These are phyloP conservation scores for Pycnonotus jocosus DNA, from an alignment of 2,113 vertebrate species.

Conservation along the genomic window DNA sequence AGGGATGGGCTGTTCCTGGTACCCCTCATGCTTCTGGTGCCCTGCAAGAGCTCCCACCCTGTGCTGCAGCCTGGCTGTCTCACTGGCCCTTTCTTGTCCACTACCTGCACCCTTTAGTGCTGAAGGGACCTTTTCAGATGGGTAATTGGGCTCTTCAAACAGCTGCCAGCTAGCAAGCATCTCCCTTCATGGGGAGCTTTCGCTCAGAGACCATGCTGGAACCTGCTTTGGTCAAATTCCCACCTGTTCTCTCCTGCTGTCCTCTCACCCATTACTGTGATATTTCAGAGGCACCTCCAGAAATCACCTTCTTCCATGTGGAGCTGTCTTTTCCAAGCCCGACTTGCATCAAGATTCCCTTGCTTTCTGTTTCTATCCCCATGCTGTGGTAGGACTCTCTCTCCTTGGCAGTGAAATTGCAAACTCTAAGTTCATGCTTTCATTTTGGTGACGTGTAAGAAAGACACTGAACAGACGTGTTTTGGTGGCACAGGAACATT, in stretches of 20 bases:
- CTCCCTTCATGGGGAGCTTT: accelerated
- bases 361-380: not conserved
- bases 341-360: not conserved
- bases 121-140: not conserved
- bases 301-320: not conserved
- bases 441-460: not conserved
- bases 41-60: not conserved
- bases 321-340: not conserved
- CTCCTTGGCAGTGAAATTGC: not conserved
- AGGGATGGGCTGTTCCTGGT: not conserved
- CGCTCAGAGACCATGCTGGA: not conserved
- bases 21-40: accelerated
- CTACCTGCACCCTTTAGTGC: accelerated
- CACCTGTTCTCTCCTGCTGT: not conserved
- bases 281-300: not conserved
- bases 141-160: not conserved
- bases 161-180: not conserved
- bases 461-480: too few relatives aligned
- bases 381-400: accelerated
- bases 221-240: not conserved
- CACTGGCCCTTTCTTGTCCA: accelerated
- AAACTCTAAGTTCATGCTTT: not conserved
- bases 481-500: not conserved
- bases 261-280: not conserved
- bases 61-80: accelerated